These are phyloP conservation scores for Hydrotaea diabolus DNA, from an alignment of 2,888 invertebrate species.

Conservation along the genomic window DNA sequence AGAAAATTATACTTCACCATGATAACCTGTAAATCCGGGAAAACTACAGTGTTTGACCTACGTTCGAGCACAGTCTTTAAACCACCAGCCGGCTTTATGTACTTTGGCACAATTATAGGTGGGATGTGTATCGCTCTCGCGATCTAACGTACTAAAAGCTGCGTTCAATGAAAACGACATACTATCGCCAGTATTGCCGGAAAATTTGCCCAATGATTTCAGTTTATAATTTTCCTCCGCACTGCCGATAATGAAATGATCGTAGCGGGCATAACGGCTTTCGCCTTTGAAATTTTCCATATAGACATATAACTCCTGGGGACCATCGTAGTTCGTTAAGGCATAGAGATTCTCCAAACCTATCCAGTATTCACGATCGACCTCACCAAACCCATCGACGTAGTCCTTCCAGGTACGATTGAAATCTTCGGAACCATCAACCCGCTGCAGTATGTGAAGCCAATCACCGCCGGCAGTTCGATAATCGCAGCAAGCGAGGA, in stretches of 20 bases:
- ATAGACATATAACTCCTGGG: constrained; percentile 42
- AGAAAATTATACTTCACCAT: background rate
- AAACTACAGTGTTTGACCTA: background rate
- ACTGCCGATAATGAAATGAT: constrained; percentile 34
- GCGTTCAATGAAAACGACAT: constrained; percentile 5
- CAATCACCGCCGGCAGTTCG: constrained; percentile 35
- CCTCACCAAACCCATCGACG: constrained; percentile 43
- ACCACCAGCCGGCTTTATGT: constrained; percentile 47
- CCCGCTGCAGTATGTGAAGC: constrained; percentile 34
- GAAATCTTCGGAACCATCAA: constrained; percentile 38
- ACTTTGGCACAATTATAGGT: constrained; percentile 19
- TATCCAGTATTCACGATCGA: constrained; percentile 46
- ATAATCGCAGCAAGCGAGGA: constrained; percentile 33
- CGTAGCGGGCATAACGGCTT: constrained; percentile 18
- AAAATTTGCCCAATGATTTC: constrained; percentile 39
- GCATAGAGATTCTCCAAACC: constrained; percentile 44
- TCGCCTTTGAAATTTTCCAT: constrained; percentile 28
- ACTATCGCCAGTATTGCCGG: constrained; percentile 45
- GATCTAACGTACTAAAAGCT: constrained; percentile 35
- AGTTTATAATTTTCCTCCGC: constrained; percentile 26
- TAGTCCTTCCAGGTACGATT: constrained; percentile 38
- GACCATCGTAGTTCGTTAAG: constrained; percentile 42
- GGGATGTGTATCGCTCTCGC: constrained; percentile 28
- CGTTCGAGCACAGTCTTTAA: constrained; percentile 29
- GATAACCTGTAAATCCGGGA: background rate